Base-by-base conservation (phyloP, 2,888 invertebrate species). In the Tinea pellionella region DNA sequence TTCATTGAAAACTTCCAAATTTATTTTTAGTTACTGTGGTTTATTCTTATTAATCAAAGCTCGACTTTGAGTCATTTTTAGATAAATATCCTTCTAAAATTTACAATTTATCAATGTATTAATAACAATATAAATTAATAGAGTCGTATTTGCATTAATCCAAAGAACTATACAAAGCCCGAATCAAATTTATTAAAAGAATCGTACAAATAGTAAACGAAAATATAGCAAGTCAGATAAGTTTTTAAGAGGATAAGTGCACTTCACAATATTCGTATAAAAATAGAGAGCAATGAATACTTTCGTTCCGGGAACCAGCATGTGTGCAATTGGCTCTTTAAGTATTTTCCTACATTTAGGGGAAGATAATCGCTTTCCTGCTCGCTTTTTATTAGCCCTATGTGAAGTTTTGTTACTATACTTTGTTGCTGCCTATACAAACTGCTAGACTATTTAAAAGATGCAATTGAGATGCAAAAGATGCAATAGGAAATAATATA, bases 251-350 rank as follows among this genome's bases (percentile, higher is more conserved):
- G 47, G 47, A 47, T 47, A 47, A 47, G 47, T 47, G 47, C 47
- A 47, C 47, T 47, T 47, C 16, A 16, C 47, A n/a, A 47, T 47
- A 47, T 47, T 4, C 47, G 47, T 15, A 47, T 47, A 57, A 32
- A 57, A 57, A 57, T 32, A 32, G 13, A 57, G 16, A 57, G 15
- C 2, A 29, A 16, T 29, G 32, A 19, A 41, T 15, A 9, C 29
- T 1, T 42, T 59, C 42, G 57, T 15, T 59, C 65, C 69, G 73
- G 76, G 77, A 79, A 74, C 70, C 67, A 69, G 69, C 80, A 82
- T 74, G 72, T 80, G 77, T 75, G 73, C 76, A 75, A 82, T 80
- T 76, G 79, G 73, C 74, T 75, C 73, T 72, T 72, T 53, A 72
- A 78, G 72, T 73, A 72, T 73, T 75, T 47, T 73, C 63, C 37